Conservation (phyloP, 2,888 invertebrate species). For the Homarus gammarus region DNA sequence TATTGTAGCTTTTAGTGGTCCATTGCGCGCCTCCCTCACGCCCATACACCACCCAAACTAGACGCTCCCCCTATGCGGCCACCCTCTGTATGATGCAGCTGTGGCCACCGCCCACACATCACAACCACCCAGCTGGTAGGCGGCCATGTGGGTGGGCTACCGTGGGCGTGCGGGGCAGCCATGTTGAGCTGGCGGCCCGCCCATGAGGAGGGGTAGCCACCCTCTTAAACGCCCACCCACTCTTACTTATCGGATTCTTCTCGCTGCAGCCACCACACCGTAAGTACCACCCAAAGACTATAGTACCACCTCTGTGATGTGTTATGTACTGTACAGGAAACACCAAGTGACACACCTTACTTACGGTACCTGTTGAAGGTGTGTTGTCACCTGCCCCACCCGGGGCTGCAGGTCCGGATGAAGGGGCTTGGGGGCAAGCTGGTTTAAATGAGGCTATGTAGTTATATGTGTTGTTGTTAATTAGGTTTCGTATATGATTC, state of each 20-base stretch:
- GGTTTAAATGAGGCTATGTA: no score
- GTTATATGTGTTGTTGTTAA: no score
- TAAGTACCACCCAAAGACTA: no score
- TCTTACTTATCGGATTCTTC: slow-evolving; percentile 12
- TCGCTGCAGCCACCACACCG: neutral
- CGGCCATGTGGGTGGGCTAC: slow-evolving; percentile 47
- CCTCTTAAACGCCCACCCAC: slow-evolving; percentile 19
- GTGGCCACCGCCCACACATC: slow-evolving; percentile 26
- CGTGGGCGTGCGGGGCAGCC: slow-evolving; percentile 33
- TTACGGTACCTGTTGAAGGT: no score
- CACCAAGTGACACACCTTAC: no score
- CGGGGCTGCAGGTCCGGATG: no score
- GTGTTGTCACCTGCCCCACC: no score
- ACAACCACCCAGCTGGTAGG: neutral
- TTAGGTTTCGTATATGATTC: no score
- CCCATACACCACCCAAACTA: no score
- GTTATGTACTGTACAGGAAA: no score
- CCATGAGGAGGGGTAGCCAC: slow-evolving; percentile 49
- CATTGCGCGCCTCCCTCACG: neutral
- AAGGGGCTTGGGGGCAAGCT: no score
- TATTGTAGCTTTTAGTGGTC: neutral
- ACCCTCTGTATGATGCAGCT: slow-evolving; percentile 5
- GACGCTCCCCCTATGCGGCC: slow-evolving; percentile 10
- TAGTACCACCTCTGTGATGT: no score
- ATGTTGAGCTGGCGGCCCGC: slow-evolving; percentile 51